Percentiles rank a stretch among this genome's conserved stretches.
Conservation (phyloP, 2,888 invertebrate genomes). For the Plebejus anna region DNA sequence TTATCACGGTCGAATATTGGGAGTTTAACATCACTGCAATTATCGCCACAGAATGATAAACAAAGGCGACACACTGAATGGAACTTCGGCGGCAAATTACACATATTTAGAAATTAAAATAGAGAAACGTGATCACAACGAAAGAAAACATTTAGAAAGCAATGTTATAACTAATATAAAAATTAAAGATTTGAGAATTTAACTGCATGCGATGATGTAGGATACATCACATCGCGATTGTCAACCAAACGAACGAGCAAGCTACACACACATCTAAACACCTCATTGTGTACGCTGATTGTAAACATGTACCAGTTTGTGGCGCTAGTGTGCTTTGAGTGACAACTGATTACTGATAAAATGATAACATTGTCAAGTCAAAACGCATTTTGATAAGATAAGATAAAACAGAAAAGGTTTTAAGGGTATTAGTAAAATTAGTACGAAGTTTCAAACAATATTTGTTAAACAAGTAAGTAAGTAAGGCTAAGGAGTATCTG, state of each 20-base stretch:
- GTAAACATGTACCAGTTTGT: slow-evolving; percentile 60
- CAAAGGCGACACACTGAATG: slow-evolving; percentile 96
- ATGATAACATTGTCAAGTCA: slow-evolving; percentile 74
- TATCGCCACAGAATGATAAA: slow-evolving; percentile 88
- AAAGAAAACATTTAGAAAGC: slow-evolving; percentile 78
- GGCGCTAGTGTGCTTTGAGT: slow-evolving; percentile 53
- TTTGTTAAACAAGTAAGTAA: too few relatives aligned
- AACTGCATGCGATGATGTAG: slow-evolving; percentile 79
- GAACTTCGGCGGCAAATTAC: slow-evolving; percentile 95
- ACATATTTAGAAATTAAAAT: slow-evolving; percentile 87
- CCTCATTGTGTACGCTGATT: slow-evolving; percentile 68
- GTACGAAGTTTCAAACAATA: background rate
- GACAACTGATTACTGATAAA: slow-evolving; percentile 60
- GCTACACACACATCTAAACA: slow-evolving; percentile 70
- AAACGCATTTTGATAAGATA: slow-evolving; percentile 33
- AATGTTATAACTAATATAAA: slow-evolving; percentile 72
- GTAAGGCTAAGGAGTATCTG: too few relatives aligned
- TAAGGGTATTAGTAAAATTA: slow-evolving; percentile 5
- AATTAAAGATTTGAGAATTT: slow-evolving; percentile 76
- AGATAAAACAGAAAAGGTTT: background rate
- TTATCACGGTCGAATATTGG: slow-evolving; percentile 88
- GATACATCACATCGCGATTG: slow-evolving; percentile 80
- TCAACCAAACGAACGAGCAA: slow-evolving; percentile 77
- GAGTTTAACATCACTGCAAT: slow-evolving; percentile 86
- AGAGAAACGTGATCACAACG: slow-evolving; percentile 72